phyloP scores from a whole-genome alignment of 2,797 vertebrate genomes.

The Coendou prehensilis region DNA sequence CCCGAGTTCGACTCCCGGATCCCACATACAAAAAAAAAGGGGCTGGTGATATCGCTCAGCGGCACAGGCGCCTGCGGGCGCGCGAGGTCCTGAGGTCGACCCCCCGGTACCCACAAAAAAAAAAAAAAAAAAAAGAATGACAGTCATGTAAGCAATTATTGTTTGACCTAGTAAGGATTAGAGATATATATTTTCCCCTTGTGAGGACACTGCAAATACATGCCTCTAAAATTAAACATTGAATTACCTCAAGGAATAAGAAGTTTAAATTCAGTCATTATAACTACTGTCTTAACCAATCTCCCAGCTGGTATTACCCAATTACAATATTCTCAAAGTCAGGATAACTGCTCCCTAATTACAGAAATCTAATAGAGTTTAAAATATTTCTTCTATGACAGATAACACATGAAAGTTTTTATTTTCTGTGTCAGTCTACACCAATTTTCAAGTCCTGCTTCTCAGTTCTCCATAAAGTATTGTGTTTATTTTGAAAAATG shows the following conservation, averaged over 20 bases:
- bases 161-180: slow-evolving; percentile 33
- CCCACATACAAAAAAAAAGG: too few species aligned
- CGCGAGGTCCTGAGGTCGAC: too few species aligned
- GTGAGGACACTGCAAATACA: slow-evolving; percentile 35
- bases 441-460: background rate
- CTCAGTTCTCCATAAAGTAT: background rate
- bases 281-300: slow-evolving; percentile 60
- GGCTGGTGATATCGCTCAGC: too few species aligned
- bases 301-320: slow-evolving; percentile 61
- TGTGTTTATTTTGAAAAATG: slow-evolving; percentile 49
- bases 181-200: slow-evolving; percentile 29
- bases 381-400: slow-evolving; percentile 61
- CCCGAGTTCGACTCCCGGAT: too few species aligned
- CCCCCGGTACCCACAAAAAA: too few species aligned
- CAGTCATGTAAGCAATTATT: slow-evolving; percentile 19
- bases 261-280: slow-evolving; percentile 69
- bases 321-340: slow-evolving; percentile 65
- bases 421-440: slow-evolving; percentile 22
- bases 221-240: slow-evolving; percentile 73
- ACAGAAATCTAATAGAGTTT: slow-evolving; percentile 63
- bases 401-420: slow-evolving; percentile 51
- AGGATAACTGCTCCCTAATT: slow-evolving; percentile 67
- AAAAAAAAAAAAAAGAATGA: too few species aligned
- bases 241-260: slow-evolving; percentile 72
- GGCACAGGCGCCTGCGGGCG: too few species aligned